phyloP scores from a whole-genome alignment of 2,888 invertebrate species.

The Margaritifera margaritifera region DNA sequence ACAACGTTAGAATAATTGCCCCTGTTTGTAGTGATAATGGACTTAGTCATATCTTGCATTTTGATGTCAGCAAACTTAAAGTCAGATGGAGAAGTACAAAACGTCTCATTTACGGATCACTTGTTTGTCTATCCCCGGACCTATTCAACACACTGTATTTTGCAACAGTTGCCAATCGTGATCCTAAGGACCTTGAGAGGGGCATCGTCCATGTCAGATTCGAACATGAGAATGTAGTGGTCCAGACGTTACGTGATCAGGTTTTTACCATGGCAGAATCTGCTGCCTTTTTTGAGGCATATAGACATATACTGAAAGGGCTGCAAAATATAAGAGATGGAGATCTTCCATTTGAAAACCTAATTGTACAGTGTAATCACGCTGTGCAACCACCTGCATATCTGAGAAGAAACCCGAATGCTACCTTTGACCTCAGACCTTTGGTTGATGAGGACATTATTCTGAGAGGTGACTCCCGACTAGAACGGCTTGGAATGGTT shows the following conservation, averaged over 20 bases:
- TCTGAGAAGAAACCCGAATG: slow-evolving; percentile 22
- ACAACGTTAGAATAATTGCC: slow-evolving; percentile 26
- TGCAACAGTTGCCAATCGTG: slow-evolving; percentile 76
- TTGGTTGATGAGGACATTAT: slow-evolving; percentile 41
- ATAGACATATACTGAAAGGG: slow-evolving; percentile 83
- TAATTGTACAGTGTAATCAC: slow-evolving; percentile 46
- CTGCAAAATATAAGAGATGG: slow-evolving; percentile 77
- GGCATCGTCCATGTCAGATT: slow-evolving; percentile 58
- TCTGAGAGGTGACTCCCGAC: slow-evolving; percentile 24
- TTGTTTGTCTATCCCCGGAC: slow-evolving; percentile 82
- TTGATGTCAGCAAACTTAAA: slow-evolving; percentile 35
- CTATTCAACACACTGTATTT: slow-evolving; percentile 81
- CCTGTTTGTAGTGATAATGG: slow-evolving; percentile 28
- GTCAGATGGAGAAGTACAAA: slow-evolving; percentile 75
- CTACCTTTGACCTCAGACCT: slow-evolving; percentile 43
- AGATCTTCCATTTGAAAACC: slow-evolving; percentile 53
- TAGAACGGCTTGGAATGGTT: slow-evolving; percentile 24
- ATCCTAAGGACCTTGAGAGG: slow-evolving; percentile 43
- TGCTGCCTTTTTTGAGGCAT: slow-evolving; percentile 87
- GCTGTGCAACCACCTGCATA: slow-evolving; percentile 49
- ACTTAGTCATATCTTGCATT: slow-evolving; percentile 27
- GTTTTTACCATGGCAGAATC: slow-evolving; percentile 82
- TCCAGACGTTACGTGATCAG: slow-evolving; percentile 15
- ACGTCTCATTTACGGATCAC: slow-evolving; percentile 81
- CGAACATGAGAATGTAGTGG: slow-evolving; percentile 25